These are phyloP conservation scores for Euthynnus affinis DNA, from an alignment of 2,797 vertebrate species.

Conservation along the genomic window DNA sequence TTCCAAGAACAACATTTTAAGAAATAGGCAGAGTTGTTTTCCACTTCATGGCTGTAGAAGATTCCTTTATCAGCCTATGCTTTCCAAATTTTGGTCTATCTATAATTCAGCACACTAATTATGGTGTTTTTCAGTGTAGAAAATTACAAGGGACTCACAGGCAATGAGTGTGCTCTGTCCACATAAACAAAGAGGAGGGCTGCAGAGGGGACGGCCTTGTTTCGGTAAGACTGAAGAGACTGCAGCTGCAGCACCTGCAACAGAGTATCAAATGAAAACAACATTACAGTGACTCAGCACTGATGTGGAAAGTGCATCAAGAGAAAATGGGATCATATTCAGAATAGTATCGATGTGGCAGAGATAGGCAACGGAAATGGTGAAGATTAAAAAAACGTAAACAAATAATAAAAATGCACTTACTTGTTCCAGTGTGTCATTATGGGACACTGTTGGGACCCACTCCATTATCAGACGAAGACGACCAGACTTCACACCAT, in stretches of 20 bases:
- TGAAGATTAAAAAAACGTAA: not conserved
- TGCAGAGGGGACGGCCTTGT: slow-evolving; percentile 86
- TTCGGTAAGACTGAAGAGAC: slow-evolving; percentile 86
- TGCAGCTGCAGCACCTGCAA: slow-evolving; percentile 89
- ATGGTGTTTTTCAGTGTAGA: not conserved
- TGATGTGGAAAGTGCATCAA: not conserved
- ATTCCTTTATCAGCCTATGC: not conserved
- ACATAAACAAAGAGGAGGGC: slow-evolving; percentile 90
- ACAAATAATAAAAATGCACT: slow-evolving; percentile 25
- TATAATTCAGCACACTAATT: slow-evolving; percentile 1
- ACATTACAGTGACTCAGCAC: slow-evolving; percentile 58
- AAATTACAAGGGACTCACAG: slow-evolving; percentile 81
- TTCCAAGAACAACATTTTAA: not conserved
- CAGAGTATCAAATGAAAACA: slow-evolving; percentile 43
- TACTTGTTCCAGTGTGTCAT: slow-evolving; percentile 87
- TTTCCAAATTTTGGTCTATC: not conserved
- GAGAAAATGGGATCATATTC: not conserved
- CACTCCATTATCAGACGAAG: slow-evolving; percentile 91
- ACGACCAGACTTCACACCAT: slow-evolving; percentile 89
- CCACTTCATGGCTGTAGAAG: not conserved
- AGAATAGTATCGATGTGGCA: not conserved
- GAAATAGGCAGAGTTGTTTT: not conserved
- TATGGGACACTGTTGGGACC: slow-evolving; percentile 80
- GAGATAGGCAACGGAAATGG: not conserved
- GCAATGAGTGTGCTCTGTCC: slow-evolving; percentile 87